Conservation (phyloP, 2,797 vertebrate species). For the Eurystomus glaucurus region DNA sequence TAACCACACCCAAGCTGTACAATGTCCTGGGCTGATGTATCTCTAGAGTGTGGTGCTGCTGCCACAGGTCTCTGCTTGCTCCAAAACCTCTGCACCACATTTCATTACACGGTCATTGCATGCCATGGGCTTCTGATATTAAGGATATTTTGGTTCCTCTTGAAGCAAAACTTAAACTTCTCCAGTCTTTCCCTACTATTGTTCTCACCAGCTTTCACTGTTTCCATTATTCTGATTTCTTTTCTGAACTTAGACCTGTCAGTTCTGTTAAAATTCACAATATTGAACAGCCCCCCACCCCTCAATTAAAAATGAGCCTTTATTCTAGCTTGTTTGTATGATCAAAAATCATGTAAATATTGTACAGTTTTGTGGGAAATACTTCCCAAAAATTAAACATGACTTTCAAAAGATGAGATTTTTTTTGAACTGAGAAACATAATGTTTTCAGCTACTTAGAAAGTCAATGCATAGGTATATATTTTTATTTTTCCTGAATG, state of each 20-base stretch:
- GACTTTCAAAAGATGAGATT: not conserved
- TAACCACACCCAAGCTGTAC: accelerated
- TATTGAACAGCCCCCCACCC: too few species aligned
- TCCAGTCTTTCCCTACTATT: accelerated
- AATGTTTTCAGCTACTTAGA: not conserved
- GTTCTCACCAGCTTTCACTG: not conserved
- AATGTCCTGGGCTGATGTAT: not conserved
- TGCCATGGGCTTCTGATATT: accelerated
- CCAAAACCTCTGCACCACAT: accelerated
- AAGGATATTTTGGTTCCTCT: not conserved
- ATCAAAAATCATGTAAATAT: accelerated
- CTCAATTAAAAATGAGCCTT: not conserved
- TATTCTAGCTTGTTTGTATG: accelerated
- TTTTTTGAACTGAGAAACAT: not conserved
- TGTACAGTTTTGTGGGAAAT: not conserved
- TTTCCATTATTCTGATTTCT: not conserved
- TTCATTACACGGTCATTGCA: not conserved
- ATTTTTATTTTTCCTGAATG: not conserved
- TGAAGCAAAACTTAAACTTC: not conserved
- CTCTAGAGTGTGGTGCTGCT: not conserved
- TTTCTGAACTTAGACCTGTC: not conserved
- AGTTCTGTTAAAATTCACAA: not conserved
- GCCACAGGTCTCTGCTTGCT: not conserved
- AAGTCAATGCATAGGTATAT: not conserved
- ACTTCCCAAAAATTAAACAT: not conserved